These are phyloP conservation scores for Zootermopsis nevadensis DNA, from an alignment of 2,888 invertebrate species.

Conservation along the genomic window DNA sequence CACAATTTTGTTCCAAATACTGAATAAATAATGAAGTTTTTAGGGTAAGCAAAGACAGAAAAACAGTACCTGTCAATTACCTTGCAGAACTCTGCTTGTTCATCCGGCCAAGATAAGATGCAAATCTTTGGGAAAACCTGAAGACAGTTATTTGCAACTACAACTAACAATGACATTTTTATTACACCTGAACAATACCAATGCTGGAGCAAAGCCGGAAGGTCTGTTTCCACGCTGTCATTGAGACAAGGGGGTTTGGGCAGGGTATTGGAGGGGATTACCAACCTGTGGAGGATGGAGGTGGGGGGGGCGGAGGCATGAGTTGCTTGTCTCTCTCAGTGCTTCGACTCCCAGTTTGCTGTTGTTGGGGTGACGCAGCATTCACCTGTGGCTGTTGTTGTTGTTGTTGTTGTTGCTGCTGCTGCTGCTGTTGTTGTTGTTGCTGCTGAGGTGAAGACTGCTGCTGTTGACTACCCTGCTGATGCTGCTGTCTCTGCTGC, in stretches of 20 bases:
- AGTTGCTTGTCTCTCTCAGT: constrained; percentile 55
- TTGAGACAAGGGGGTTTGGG: constrained; percentile 5
- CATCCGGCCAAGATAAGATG: neutral
- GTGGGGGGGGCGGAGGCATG: constrained; percentile 56
- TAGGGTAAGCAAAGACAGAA: neutral
- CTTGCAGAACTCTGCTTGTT: neutral
- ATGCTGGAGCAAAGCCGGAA: constrained; percentile 4
- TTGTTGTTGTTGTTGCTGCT: constrained; percentile 47
- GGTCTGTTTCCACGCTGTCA: constrained; percentile 18
- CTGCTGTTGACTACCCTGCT: constrained; percentile 43
- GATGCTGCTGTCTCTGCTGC: constrained; percentile 51
- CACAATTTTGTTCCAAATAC: neutral
- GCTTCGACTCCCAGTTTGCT: constrained; percentile 40
- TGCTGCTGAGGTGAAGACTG: constrained; percentile 21
- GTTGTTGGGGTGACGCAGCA: constrained; percentile 40
- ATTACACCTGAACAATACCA: constrained; percentile 8
- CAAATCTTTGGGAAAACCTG: constrained; percentile 14
- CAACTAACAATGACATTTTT: constrained; percentile 10
- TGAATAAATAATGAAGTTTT: constrained; percentile 4
- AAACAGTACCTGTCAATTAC: neutral
- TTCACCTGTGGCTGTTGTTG: constrained; percentile 25
- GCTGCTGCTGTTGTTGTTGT: constrained; percentile 47
- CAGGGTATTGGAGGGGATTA: constrained; percentile 48
- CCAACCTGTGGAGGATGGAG: constrained; percentile 55
- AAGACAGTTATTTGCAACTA: constrained; percentile 25